phyloP scores from a whole-genome alignment of 1,140 invertebrate species.

The Brachionus manjavacas region DNA sequence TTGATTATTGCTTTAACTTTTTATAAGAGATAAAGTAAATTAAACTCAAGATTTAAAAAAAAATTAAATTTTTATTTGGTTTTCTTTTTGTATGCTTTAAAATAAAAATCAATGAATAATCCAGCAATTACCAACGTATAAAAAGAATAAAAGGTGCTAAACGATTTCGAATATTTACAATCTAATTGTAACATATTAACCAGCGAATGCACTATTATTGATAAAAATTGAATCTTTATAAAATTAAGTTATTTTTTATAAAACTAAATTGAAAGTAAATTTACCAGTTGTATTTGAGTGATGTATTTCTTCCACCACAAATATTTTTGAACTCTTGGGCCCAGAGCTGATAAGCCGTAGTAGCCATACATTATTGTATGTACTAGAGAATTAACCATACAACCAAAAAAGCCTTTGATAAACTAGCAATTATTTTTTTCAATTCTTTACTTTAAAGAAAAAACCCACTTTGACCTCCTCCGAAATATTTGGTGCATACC shows the following conservation, averaged over 20 bases:
- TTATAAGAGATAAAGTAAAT: not conserved
- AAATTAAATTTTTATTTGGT: not conserved
- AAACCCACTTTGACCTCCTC: conserved; percentile 40
- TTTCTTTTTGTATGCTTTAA: conserved; percentile 31
- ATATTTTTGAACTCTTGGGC: conserved; percentile 53
- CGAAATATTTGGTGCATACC: conserved; percentile 47
- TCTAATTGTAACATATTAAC: not conserved
- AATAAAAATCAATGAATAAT: conserved; percentile 32
- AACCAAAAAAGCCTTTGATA: conserved; percentile 47
- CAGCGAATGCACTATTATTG: conserved; percentile 8
- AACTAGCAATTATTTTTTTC: not conserved
- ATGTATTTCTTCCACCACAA: conserved; percentile 59
- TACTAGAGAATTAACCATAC: conserved; percentile 67
- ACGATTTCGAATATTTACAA: conserved; percentile 28
- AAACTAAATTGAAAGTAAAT: not conserved
- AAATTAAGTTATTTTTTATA: not conserved
- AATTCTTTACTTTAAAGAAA: not conserved
- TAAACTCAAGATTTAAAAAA: not conserved
- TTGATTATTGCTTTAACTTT: no score
- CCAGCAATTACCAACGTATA: not conserved
- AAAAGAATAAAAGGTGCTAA: conserved; percentile 1
- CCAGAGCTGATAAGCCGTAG: conserved; percentile 65
- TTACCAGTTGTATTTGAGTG: conserved; percentile 52
- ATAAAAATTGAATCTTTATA: conserved; percentile 28
- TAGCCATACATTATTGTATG: conserved; percentile 76